A percentile compares a stretch with the other conserved stretches of the same genome.
Conservation (phyloP, 2,797 vertebrate species). For the Labroides dimidiatus region DNA sequence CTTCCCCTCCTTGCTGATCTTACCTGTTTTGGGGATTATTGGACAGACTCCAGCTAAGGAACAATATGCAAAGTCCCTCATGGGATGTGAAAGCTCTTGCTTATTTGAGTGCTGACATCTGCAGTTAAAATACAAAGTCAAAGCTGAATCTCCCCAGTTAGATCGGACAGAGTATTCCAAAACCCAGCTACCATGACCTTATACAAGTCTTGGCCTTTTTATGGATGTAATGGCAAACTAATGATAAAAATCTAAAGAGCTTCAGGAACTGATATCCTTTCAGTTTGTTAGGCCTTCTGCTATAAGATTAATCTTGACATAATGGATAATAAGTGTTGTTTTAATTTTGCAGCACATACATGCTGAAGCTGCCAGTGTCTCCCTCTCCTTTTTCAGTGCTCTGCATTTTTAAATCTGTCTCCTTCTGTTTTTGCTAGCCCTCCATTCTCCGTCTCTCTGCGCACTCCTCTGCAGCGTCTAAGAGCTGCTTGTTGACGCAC, state of each 20-base stretch:
- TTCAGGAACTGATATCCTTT: neutral
- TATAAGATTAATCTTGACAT: neutral
- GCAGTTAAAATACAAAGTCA: neutral
- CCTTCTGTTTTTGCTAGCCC: slow-evolving; percentile 12
- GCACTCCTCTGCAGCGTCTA: slow-evolving; percentile 46
- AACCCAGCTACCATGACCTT: no score
- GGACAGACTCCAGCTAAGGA: neutral
- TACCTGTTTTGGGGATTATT: neutral
- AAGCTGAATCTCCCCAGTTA: no score
- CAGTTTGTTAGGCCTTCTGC: neutral
- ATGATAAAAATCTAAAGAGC: neutral
- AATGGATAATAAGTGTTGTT: no score
- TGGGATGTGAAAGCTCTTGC: neutral
- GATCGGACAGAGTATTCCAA: no score
- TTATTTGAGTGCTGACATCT: neutral
- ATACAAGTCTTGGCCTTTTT: no score
- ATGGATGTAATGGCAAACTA: no score
- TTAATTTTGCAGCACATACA: slow-evolving; percentile 2
- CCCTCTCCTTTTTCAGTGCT: neutral
- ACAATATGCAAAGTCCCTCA: neutral
- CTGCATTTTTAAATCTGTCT: neutral
- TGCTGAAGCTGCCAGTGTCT: neutral
- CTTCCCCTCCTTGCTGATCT: neutral
- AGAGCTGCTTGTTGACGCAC: slow-evolving; percentile 38
- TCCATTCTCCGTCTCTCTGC: slow-evolving; percentile 29